Evolutionary conservation across 2,113 vertebrate species (phyloP), one percentile per base, ranked within the genome.

Genomic region (Conger conger): DNA sequence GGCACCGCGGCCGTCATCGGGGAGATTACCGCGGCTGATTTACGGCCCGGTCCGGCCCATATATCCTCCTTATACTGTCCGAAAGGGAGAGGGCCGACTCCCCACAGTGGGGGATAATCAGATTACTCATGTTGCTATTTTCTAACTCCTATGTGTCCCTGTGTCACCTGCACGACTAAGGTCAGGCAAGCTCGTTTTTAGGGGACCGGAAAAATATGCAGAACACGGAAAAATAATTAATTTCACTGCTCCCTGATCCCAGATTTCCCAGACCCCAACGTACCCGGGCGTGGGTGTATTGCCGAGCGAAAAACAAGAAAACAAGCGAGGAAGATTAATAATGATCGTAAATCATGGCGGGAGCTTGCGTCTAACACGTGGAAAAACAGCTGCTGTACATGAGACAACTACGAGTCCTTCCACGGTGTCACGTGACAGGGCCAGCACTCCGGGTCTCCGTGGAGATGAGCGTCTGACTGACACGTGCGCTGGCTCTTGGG

Each of bases 381-480:
- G 88, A 92, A 93, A 89, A 90, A 92, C 91, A 94, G 92, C 91
- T 91, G 91, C 84, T 76, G 63, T 40, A 77, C 85, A 78, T 76
- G 76, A 45, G 53, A 87, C 85, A 73, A 82, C 88, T 81, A 83
- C 86, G 85, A n/a, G 27, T 33, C 13, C 4, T 11, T 33, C 68
- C n/a, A n/a, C n/a, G 11, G 68, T 27, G 9, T 73, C n/a, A 13
- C 33, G 68, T 73, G 68, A 73, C 68, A 33, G 27, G 27, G 23
- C 23, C 9, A 2, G n/a, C 8, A 33, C 1, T 7, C 27, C 4
- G 27, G 68, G 68, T 33, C n/a, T 9, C n/a, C 68, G 5, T 63
- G 57, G 57, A 8, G 18, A 63, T 63, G 57, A 63, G 8, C 23
- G 57, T 3, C 57, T 63, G 57, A 27, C 45, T 63, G 57, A 63